Percentiles rank a stretch among this genome's conserved stretches.
Conservation (phyloP, 2,797 vertebrate species). For the Pelobates cultripes region DNA sequence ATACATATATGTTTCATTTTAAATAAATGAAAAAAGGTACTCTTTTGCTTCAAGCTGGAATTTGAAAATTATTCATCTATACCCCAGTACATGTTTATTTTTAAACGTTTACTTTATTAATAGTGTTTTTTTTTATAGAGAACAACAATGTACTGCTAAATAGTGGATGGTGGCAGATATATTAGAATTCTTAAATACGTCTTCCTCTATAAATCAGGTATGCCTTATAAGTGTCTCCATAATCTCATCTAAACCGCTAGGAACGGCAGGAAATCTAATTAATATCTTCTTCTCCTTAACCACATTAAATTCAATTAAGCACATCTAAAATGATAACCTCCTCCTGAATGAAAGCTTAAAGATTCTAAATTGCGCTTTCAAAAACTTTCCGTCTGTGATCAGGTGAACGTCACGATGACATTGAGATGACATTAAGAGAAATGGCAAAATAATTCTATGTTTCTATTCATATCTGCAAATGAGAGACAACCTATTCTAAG, state of each 20-base stretch:
- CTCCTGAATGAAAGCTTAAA: slow-evolving; percentile 35
- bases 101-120: too few relatives aligned
- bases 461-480: slow-evolving; percentile 51
- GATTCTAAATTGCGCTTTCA: slow-evolving; percentile 40
- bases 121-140: too few relatives aligned
- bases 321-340: slow-evolving; percentile 42
- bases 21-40: too few relatives aligned
- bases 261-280: slow-evolving; percentile 49
- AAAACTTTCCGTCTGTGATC: slow-evolving; percentile 23
- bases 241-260: slow-evolving; percentile 35
- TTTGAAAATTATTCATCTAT: too few relatives aligned
- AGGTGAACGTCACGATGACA: slow-evolving; percentile 44
- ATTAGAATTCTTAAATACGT: neutral
- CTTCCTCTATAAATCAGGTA: slow-evolving; percentile 9
- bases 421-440: slow-evolving; percentile 52
- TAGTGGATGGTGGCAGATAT: neutral
- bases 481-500: slow-evolving; percentile 42
- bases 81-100: too few relatives aligned
- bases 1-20: too few relatives aligned
- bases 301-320: slow-evolving; percentile 53
- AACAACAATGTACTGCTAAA: too few relatives aligned
- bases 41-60: too few relatives aligned
- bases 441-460: slow-evolving; percentile 48
- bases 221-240: slow-evolving; percentile 29
- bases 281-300: slow-evolving; percentile 44